Base-by-base conservation (phyloP, 1,140 invertebrate species). In the Contarinia nasturtii region DNA sequence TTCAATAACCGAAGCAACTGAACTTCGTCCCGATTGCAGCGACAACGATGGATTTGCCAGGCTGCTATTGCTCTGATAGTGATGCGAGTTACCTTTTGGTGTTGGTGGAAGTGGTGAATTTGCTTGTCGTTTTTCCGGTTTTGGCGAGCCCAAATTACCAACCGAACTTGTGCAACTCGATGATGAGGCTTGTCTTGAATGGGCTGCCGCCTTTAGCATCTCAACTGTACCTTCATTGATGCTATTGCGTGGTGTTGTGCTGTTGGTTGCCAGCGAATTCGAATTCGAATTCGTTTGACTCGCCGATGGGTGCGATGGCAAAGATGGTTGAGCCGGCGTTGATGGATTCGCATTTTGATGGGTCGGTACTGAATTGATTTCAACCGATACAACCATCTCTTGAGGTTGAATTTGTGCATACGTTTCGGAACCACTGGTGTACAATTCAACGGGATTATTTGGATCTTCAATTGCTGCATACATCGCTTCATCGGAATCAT, bases 401-500 rank as follows among this genome's bases (percentile, higher is more conserved):
- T 71, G 64, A 5, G 82, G 80, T 49, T 82, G 79, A 53, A 89
- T 89, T 64, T 86, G 82, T 40, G 86, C 85, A 64, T 89, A 90
- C 3, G 85, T 88, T 60, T 86, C 84, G 48, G 82, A 86, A n/a
- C 80, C 85, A 55, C 80, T 80, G 0, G 76, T 80, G 49, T 83
- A 83, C 5, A 81, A 59, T 47, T 64, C 61, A 34, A 53, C 50
- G 43, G 66, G 65, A 53, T 75, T 78, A 42, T 74, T 76, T 48
- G 77, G 81, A 56, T 89, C 86, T 52, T 86, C 83, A 48, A 88
- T 88, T 3, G 84, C 85, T 1, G 84, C 86, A 63, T 91, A 89
- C 70, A 86, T 86, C n/a, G n/a, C n/a, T 66, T 91, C 86, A 63
- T 89, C 86, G 45, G 83, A 86, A 67, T 86, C 82, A 63, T 87